Percentiles rank a stretch among this genome's conserved stretches.
These are phyloP conservation scores for Pseudomyrmex sp. DNA, from an alignment of 1,140 invertebrate species.

Conservation along the genomic window DNA sequence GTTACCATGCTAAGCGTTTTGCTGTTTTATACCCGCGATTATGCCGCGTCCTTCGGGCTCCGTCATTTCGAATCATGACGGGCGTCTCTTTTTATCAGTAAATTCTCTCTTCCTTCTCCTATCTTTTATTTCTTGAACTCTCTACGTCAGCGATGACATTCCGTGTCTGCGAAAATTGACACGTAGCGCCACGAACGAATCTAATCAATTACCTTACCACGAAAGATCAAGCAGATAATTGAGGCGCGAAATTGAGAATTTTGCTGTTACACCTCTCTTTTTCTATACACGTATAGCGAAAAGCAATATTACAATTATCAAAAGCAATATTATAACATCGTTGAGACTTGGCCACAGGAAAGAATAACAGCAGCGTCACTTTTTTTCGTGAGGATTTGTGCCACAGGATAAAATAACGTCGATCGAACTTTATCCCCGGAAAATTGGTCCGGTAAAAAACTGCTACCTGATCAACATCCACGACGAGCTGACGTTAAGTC, in stretches of 20 bases:
- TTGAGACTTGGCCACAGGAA: neutral
- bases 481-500: conserved; percentile 63
- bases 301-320: neutral
- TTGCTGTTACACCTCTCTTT: neutral
- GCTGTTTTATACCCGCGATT: conserved; percentile 75
- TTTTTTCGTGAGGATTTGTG: neutral
- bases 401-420: conserved; percentile 38
- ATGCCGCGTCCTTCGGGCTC: conserved; percentile 43
- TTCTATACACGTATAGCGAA: too few species aligned
- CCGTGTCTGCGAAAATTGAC: neutral
- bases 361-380: neutral
- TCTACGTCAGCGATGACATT: neutral
- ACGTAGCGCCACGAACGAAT: neutral
- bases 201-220: neutral
- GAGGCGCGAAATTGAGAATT: neutral
- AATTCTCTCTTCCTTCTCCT: conserved; percentile 2
- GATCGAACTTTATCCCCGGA: conserved; percentile 61
- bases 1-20: conserved; percentile 76
- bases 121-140: conserved; percentile 9
- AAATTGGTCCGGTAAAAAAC: conserved; percentile 71
- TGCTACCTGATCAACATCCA: conserved; percentile 68
- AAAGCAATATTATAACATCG: neutral
- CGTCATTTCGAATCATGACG: conserved; percentile 59
- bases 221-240: neutral
- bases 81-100: conserved; percentile 42